phyloP scores from a whole-genome alignment of 30 jellyfish, hydroid and myxozoan species.

The Nemopilema nomurai region DNA sequence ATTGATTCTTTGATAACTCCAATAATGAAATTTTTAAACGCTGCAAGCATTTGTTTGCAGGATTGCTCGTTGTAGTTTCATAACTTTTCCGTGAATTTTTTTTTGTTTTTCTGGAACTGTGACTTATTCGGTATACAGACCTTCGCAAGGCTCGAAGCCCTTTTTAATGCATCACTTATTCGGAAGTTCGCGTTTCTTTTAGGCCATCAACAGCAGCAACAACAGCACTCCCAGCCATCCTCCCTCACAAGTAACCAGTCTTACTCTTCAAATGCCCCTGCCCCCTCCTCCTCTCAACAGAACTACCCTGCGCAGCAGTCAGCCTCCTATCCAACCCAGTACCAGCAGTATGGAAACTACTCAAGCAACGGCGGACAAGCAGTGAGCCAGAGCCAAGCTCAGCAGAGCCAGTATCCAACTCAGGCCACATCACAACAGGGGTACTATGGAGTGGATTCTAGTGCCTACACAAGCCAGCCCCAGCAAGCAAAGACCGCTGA shows the following conservation, averaged over 20 bases:
- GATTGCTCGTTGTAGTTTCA: too few relatives aligned
- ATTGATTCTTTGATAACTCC: too few relatives aligned
- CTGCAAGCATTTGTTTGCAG: too few relatives aligned
- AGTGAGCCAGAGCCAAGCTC: slow-evolving; percentile 21
- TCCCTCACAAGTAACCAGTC: slow-evolving; percentile 37
- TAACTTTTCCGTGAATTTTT: too few relatives aligned
- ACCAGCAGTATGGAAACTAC: slow-evolving; percentile 11
- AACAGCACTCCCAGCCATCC: slow-evolving; percentile 16
- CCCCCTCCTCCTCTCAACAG: slow-evolving; percentile 29
- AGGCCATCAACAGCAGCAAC: slow-evolving; percentile 20
- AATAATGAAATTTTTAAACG: too few relatives aligned
- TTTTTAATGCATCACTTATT: too few relatives aligned
- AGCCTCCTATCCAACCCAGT: slow-evolving; percentile 19
- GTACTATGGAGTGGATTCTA: slow-evolving; percentile 11
- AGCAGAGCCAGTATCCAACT: slow-evolving; percentile 13
- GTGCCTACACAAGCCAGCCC: slow-evolving; percentile 16
- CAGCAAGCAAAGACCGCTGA: slow-evolving; percentile 7
- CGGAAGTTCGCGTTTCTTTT: too few relatives aligned
- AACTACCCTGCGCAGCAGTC: slow-evolving; percentile 14
- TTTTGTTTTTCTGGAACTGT: too few relatives aligned
- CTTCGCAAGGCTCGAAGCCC: too few relatives aligned
- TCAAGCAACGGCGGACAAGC: slow-evolving; percentile 1
- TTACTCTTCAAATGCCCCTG: slow-evolving; percentile 39
- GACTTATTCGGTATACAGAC: too few relatives aligned
- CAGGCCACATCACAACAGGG: slow-evolving; percentile 16